phyloP scores from a whole-genome alignment of 1,140 invertebrate genomes.

The Drosophila kurseongensis region DNA sequence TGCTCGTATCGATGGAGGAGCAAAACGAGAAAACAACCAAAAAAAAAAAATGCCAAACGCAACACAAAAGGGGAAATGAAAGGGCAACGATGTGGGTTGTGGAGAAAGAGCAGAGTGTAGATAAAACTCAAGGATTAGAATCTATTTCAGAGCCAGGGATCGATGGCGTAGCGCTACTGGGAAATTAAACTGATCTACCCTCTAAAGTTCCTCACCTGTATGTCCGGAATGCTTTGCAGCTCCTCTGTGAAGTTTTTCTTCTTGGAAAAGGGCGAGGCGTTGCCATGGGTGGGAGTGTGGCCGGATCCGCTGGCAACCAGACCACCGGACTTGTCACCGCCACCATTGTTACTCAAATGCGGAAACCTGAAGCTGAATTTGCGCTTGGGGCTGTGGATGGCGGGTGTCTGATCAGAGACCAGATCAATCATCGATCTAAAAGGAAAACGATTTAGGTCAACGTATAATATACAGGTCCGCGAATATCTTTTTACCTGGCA shows the following conservation, averaged over 20 bases:
- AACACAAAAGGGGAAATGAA: conserved; percentile 61
- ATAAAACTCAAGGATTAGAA: conserved; percentile 61
- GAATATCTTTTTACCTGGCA: conserved; percentile 85
- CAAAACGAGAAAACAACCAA: conserved; percentile 62
- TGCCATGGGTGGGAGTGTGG: conserved; percentile 54
- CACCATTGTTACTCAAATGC: conserved; percentile 62
- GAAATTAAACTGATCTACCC: not conserved
- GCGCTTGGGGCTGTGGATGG: conserved; percentile 91
- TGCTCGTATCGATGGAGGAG: conserved; percentile 56
- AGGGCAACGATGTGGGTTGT: conserved; percentile 46
- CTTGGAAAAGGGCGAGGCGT: conserved; percentile 71
- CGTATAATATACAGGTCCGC: no score
- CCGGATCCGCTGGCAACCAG: conserved; percentile 27
- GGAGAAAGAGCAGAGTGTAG: conserved; percentile 35
- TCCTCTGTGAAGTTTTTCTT: conserved; percentile 95
- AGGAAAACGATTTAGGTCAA: not conserved
- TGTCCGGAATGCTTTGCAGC: conserved; percentile 94
- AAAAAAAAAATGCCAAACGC: conserved; percentile 41
- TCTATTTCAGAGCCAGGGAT: conserved; percentile 2
- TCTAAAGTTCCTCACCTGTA: conserved; percentile 88
- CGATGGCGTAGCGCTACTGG: conserved; percentile 28
- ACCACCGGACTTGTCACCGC: conserved; percentile 43
- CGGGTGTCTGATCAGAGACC: conserved; percentile 88
- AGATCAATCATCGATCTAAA: conserved; percentile 93
- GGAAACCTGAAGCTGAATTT: conserved; percentile 96